These are phyloP conservation scores for Prinia subflava DNA, from an alignment of 2,113 vertebrate species.

Conservation along the genomic window DNA sequence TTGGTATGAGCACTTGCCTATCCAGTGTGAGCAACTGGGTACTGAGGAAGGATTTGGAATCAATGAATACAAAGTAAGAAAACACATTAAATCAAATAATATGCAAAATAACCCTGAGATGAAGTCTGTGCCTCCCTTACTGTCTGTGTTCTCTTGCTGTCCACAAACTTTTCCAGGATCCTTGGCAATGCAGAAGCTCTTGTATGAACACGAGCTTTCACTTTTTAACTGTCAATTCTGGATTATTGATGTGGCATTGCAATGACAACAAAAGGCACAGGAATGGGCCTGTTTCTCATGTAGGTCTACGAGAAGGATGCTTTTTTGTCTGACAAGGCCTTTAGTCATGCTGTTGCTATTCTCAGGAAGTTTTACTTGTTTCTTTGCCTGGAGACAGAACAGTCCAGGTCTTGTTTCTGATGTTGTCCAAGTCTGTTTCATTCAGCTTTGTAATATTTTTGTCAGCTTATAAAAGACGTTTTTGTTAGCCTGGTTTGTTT, in stretches of 20 bases:
- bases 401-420: background rate
- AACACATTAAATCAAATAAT: background rate
- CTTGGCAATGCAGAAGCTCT: background rate
- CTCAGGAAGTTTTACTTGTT: background rate
- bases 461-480: background rate
- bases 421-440: background rate
- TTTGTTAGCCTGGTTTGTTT: background rate
- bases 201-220: background rate
- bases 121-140: background rate
- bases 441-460: background rate
- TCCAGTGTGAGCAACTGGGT: background rate
- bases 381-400: background rate
- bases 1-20: background rate
- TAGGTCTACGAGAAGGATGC: background rate
- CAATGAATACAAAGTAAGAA: slow-evolving; percentile 1
- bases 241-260: background rate
- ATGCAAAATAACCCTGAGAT: background rate
- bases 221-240: background rate
- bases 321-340: background rate
- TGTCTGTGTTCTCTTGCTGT: background rate
- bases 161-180: background rate
- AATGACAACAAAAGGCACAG: background rate
- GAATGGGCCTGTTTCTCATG: background rate
- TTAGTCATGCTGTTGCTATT: background rate
- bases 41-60: background rate